phyloP scores from a whole-genome alignment of 2,797 vertebrate species.

The Tenualosa thibaudeaui region DNA sequence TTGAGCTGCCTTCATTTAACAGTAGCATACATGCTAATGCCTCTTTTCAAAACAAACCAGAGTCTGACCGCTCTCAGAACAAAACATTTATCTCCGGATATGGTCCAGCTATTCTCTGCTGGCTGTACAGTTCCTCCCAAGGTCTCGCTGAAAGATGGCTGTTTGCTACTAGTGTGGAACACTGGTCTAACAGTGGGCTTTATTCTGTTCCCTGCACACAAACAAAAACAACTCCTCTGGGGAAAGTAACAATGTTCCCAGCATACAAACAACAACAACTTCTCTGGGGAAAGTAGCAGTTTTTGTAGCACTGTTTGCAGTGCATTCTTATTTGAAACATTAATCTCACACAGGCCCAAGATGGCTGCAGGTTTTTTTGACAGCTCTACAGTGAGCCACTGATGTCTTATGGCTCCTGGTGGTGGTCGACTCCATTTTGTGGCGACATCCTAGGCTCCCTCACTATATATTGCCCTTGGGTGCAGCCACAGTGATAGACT shows the following conservation, averaged over 20 bases:
- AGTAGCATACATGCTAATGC: background rate
- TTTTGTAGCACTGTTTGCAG: background rate
- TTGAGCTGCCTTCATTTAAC: background rate
- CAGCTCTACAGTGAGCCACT: background rate
- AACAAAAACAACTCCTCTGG: background rate
- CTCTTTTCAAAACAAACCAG: background rate
- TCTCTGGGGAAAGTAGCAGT: background rate
- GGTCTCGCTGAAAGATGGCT: background rate
- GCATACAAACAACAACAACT: background rate
- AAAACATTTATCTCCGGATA: background rate
- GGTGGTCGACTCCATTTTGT: conserved; percentile 9
- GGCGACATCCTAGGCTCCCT: background rate
- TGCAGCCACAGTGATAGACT: conserved; percentile 15
- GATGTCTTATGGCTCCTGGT: background rate
- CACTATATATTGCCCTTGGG: background rate
- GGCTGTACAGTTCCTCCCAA: background rate
- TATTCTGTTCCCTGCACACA: background rate
- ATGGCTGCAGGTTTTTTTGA: background rate
- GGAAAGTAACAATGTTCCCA: background rate
- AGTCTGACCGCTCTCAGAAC: background rate
- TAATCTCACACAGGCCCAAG: conserved; percentile 1
- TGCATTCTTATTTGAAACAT: conserved; percentile 19
- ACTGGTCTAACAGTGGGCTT: background rate
- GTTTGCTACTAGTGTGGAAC: background rate
- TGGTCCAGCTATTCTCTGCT: conserved; percentile 2